A percentile compares a stretch with the other conserved stretches of the same genome.
Conservation (phyloP, 2,888 invertebrate genomes). For the Chalcosyrphus nemorum region DNA sequence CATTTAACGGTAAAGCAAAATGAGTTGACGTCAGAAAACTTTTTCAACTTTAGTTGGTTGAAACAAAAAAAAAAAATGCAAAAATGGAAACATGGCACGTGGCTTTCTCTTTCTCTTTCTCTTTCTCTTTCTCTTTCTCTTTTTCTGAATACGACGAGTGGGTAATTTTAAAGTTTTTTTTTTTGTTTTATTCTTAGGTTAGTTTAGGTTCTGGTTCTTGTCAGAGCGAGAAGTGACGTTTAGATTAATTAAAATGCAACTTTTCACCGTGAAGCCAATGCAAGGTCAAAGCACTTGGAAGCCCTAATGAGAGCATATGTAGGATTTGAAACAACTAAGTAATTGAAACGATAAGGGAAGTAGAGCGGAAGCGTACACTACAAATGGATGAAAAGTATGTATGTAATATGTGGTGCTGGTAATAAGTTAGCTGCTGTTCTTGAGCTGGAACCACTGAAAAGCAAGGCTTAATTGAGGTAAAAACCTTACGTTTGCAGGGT, state of each 20-base stretch:
- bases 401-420: too few species aligned
- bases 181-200: background rate
- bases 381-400: background rate
- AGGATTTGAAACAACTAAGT: background rate
- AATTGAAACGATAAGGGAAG: background rate
- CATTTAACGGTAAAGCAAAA: conserved; percentile 41
- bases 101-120: too few species aligned
- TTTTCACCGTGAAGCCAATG: background rate
- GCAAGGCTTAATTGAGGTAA: too few species aligned
- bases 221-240: conserved; percentile 21
- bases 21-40: conserved; percentile 48
- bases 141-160: background rate
- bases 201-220: background rate
- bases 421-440: too few species aligned
- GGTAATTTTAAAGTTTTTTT: conserved; percentile 22
- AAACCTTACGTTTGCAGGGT: too few species aligned
- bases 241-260: conserved; percentile 48
- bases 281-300: conserved; percentile 30
- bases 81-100: conserved; percentile 7
- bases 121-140: too few species aligned
- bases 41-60: conserved; percentile 14
- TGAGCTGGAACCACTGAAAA: too few species aligned
- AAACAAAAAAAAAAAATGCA: background rate
- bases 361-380: background rate
- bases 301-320: conserved; percentile 23